Evolutionary conservation across 2,113 vertebrate genomes (phyloP).

Genomic region (Callopanchax toddi): DNA sequence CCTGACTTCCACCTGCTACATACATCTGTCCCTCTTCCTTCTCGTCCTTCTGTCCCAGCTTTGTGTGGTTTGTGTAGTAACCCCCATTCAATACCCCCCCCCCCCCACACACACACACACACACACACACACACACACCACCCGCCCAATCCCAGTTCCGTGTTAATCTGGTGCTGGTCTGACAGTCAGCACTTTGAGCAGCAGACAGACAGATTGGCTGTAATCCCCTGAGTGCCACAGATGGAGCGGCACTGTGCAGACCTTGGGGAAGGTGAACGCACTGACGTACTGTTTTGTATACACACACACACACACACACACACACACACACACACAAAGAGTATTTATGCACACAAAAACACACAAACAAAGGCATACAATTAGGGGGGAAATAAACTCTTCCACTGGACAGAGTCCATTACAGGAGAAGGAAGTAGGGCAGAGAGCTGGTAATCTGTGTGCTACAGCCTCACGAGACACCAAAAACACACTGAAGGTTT

Average conservation of each 20-base stretch:
- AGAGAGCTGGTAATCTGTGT: not conserved
- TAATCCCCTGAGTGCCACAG: conserved; percentile 79
- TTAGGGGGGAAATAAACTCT: conserved; percentile 16
- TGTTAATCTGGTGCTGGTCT: conserved; percentile 77
- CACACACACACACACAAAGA: conserved; percentile 12
- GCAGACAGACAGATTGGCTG: conserved; percentile 80
- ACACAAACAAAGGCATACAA: conserved; percentile 23
- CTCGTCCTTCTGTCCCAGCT: too few species aligned
- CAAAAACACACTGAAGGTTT: not conserved
- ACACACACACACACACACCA: not conserved
- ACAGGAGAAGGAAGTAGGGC: conserved; percentile 1
- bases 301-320: conserved; percentile 18
- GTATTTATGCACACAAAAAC: conserved; percentile 8
- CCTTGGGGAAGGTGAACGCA: conserved; percentile 67
- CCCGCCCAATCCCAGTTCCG: conserved; percentile 62
- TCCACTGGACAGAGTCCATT: conserved; percentile 20
- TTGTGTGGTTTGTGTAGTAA: too few species aligned
- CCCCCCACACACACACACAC: not conserved
- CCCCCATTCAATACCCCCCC: not conserved
- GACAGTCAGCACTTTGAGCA: conserved; percentile 76
- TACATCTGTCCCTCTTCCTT: conserved; percentile 50
- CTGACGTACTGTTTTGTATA: conserved; percentile 40
- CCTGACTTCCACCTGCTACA: not conserved
- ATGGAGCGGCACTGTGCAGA: conserved; percentile 70
- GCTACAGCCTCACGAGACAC: conserved; percentile 12